Base-by-base conservation (phyloP, 1,140 invertebrate species). In the Drosophila oshimai region DNA sequence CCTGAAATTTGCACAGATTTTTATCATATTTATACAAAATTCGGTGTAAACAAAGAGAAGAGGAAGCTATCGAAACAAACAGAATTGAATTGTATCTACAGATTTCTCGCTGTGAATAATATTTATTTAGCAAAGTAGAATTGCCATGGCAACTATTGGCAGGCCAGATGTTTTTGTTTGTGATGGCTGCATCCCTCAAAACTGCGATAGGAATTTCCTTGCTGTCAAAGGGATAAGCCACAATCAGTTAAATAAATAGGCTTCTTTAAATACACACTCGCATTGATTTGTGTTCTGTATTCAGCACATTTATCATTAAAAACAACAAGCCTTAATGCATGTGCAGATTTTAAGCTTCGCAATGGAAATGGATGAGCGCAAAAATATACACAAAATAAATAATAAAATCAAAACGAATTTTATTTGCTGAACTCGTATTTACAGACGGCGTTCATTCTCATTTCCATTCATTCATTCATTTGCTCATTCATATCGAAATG, bases 401-500 rank as follows among this genome's bases (percentile, higher is more conserved):
- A 64, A 28, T 22, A n/a, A 69, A 70, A 72, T 46, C 46, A 61
- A 31, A 53, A n/a, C 20, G 34, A 24, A 24, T 49, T 64, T 62
- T 37, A 46, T 64, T 64, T 33, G 22, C 24, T 12, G 6, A 24
- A 17, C 10, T 41, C 41, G 13, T 31, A 69, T 76, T 69, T 62
- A 39, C 50, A 69, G 28, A 62, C 28, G 9, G 12, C 53, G 20
- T 26, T 33, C 51, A 37, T 57, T 51, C 53, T 46, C 45, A 55
- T 60, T 64, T 68, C 12, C 71, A 76, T 81, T 80, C 77, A 80
- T 81, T 72, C 58, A 81, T 76, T 72, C 77, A 81, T 76, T 83
- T 68, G 72, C 46, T 73, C 77, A 81, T 81, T 81, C 77, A 81
- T 68, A 83, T 76, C 50, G 53, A 64, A 62, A 65, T 71, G 69